Evolutionary conservation across 2,888 invertebrate species (phyloP), one percentile per base, ranked within the genome.

Genomic region (Leptarthrus brevirostris): DNA sequence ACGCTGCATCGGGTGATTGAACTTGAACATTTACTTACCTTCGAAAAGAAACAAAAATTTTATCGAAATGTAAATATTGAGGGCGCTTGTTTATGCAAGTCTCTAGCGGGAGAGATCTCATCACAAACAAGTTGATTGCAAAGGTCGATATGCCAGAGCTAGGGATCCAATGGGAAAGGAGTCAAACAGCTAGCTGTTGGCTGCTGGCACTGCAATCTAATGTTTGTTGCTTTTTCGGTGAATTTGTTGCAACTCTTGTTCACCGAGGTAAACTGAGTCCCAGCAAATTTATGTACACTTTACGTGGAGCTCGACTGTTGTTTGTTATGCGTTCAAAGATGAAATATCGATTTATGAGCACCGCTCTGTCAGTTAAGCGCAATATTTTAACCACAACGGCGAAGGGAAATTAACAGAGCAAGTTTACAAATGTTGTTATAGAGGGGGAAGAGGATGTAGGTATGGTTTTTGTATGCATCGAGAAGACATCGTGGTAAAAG

Each of bases 1-100:
- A 30, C 52, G 47, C 64, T 24, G 24, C 6, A 54, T 20, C 53
- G 53, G 70, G 70, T 71, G 70, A 71, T 71, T 71, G 70, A 71
- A 71, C 70, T 71, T 53, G 53, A 54, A 54, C 14, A 49, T 44
- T 71, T 36, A 22, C 69, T 70, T 12, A 40, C 22, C 36, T 54
- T 40, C 40, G 36, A 20, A 40, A 34, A 54, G 10, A 54, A 54
- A 53, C 40, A 26, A 53, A 36, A 71, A 30, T 52, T 10, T 24
- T 20, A 52, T 22, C n/a, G 40, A 44, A 66, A 66, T 66, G 64
- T 66, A 66, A 66, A 66, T 66, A 44, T 44, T 20, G 64, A 16
- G 47, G 26, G 47, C 44, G 64, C 18, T 5, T 10, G 44, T 34
- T 47, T 47, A 47, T 10, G 34, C 5, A 20, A 18, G 3, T 18